Evolutionary conservation across 2,113 vertebrate species (phyloP).

Genomic region (Scomber colias): DNA sequence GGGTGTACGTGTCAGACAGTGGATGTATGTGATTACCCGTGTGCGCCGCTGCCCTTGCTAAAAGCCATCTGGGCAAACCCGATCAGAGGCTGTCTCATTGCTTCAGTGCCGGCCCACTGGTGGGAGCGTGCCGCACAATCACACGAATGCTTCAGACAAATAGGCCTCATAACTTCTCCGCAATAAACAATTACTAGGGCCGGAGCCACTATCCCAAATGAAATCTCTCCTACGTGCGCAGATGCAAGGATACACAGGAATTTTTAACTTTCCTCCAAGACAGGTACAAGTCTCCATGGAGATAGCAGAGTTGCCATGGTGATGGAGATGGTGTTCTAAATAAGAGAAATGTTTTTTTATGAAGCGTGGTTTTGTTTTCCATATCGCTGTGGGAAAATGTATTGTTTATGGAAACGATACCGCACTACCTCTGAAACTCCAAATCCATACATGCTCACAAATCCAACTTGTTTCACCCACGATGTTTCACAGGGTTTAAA

Average conservation of each 20-base stretch:
- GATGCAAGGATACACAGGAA: constrained; percentile 57
- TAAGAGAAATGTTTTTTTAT: constrained; percentile 29
- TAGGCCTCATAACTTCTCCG: constrained; percentile 67
- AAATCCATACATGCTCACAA: neutral
- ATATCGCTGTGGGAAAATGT: constrained; percentile 18
- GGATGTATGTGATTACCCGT: constrained; percentile 53
- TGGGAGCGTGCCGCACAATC: constrained; percentile 43
- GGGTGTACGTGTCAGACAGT: constrained; percentile 20
- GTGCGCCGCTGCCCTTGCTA: constrained; percentile 47
- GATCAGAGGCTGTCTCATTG: constrained; percentile 65
- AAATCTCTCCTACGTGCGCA: constrained; percentile 60
- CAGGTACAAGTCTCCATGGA: constrained; percentile 53
- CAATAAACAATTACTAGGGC: constrained; percentile 53
- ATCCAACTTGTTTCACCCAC: constrained; percentile 31
- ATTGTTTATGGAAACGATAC: constrained; percentile 31
- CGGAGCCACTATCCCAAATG: constrained; percentile 62
- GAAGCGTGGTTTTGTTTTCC: constrained; percentile 34
- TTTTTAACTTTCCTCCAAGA: constrained; percentile 32
- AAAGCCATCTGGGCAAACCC: constrained; percentile 69
- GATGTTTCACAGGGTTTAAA: constrained; percentile 22
- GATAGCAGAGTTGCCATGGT: constrained; percentile 50
- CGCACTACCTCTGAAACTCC: neutral
- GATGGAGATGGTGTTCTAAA: constrained; percentile 44
- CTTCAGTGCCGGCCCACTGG: constrained; percentile 49
- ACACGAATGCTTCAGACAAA: constrained; percentile 69